phyloP scores from a whole-genome alignment of 2,888 invertebrate species.

The Candidula unifasciata region DNA sequence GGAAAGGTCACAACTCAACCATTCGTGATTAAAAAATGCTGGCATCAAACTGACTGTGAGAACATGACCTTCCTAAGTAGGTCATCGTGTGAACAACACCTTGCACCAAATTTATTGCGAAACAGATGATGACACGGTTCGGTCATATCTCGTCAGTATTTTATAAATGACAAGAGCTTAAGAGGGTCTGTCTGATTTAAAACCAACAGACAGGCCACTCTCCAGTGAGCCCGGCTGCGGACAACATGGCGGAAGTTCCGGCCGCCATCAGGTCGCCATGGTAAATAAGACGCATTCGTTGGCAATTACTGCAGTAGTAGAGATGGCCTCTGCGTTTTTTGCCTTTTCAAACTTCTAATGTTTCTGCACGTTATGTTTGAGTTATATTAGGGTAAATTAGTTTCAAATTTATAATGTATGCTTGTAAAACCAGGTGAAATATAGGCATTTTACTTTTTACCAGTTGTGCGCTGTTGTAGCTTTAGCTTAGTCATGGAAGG shows the following conservation, averaged over 20 bases:
- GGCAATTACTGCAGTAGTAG: conserved; percentile 7
- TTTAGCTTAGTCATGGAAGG: too few species aligned
- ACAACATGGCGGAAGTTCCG: conserved; percentile 55
- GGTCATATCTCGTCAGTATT: too few species aligned
- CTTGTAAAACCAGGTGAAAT: not conserved
- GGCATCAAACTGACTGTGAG: too few species aligned
- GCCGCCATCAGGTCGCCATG: conserved; percentile 53
- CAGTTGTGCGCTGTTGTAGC: not conserved
- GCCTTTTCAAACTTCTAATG: not conserved
- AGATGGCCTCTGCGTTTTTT: conserved; percentile 1
- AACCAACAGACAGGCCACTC: not conserved
- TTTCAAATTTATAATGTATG: not conserved
- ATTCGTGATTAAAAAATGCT: too few species aligned
- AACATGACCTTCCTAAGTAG: too few species aligned
- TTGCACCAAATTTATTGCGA: too few species aligned
- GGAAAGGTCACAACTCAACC: too few species aligned
- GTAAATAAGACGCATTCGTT: conserved; percentile 50
- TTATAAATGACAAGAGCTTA: too few species aligned
- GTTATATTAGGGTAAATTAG: not conserved
- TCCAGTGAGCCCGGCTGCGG: conserved; percentile 43
- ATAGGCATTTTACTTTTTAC: not conserved
- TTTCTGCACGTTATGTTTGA: not conserved
- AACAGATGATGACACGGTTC: too few species aligned
- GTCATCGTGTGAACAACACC: too few species aligned
- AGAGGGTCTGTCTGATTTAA: not conserved